Evolutionary conservation across 1,140 invertebrate species (phyloP).

Genomic region (Mya arenaria): DNA sequence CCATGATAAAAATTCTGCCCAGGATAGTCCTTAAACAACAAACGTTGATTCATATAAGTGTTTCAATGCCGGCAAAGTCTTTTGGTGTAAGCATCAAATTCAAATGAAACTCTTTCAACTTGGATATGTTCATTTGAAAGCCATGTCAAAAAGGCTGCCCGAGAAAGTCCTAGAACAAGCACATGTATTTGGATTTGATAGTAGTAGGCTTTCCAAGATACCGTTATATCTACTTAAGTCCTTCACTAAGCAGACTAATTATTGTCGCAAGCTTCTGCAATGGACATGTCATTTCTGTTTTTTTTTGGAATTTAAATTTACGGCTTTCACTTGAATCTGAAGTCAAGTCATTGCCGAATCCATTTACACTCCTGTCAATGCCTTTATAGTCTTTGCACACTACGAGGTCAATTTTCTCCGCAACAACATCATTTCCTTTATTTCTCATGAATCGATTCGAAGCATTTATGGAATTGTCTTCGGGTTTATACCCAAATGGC

Average conservation of each 20-base stretch:
- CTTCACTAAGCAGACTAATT: not conserved
- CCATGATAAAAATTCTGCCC: not conserved
- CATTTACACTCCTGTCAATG: not conserved
- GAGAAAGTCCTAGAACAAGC: not conserved
- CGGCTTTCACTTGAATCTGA: not conserved
- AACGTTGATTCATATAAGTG: too few relatives aligned
- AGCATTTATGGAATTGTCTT: not conserved
- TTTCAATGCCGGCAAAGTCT: too few relatives aligned
- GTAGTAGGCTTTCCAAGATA: not conserved
- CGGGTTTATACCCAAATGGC: not conserved
- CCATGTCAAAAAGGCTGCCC: too few relatives aligned
- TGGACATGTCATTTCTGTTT: not conserved
- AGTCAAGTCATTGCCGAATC: not conserved
- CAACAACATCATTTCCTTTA: not conserved
- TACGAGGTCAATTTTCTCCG: not conserved
- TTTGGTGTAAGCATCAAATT: too few relatives aligned
- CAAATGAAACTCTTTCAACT: too few relatives aligned
- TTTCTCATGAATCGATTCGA: not conserved
- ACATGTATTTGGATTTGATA: not conserved
- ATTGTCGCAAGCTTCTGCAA: not conserved
- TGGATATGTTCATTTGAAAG: too few relatives aligned
- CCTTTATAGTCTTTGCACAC: not conserved
- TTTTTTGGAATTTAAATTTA: not conserved
- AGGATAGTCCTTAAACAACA: too few relatives aligned
- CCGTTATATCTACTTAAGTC: not conserved